A percentile compares a stretch with the other conserved stretches of the same genome.
phyloP scores from a whole-genome alignment of 2,113 vertebrate species.

The Mus pahari region DNA sequence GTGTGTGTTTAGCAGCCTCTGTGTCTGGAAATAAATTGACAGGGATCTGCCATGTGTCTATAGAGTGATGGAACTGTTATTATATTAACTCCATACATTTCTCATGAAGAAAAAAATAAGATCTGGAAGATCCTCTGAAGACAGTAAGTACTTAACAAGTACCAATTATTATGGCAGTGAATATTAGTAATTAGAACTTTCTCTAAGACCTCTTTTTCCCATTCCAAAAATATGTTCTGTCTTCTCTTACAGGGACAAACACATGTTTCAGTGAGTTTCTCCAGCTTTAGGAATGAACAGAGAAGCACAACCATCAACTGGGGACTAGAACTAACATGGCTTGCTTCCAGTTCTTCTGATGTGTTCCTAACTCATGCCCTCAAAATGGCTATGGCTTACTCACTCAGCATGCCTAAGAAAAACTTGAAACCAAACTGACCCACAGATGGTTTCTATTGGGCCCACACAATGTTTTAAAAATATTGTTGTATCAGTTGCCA shows the following conservation, averaged over 20 bases:
- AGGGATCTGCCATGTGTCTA: neutral
- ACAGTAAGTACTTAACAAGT: constrained; percentile 16
- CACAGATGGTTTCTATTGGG: constrained; percentile 35
- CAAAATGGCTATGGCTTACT: constrained; percentile 39
- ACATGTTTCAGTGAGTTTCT: neutral
- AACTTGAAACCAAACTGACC: constrained; percentile 60
- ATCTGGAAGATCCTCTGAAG: neutral
- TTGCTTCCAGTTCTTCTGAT: constrained; percentile 4
- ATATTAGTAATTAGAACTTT: constrained; percentile 38
- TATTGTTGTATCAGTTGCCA: constrained; percentile 36
- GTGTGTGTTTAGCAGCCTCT: neutral
- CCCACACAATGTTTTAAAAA: constrained; percentile 44
- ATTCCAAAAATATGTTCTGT: neutral
- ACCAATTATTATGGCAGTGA: neutral
- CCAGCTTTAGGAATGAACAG: neutral
- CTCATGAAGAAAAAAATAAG: neutral
- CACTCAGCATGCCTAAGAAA: constrained; percentile 8
- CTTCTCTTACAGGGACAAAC: neutral
- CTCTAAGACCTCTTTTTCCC: neutral
- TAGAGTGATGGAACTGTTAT: neutral
- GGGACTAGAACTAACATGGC: neutral
- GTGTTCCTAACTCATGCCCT: neutral
- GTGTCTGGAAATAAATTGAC: neutral
- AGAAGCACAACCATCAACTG: neutral
- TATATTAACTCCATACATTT: neutral